Evolutionary conservation across 2,113 vertebrate genomes (phyloP).

Genomic region (Pseudois nayaur): DNA sequence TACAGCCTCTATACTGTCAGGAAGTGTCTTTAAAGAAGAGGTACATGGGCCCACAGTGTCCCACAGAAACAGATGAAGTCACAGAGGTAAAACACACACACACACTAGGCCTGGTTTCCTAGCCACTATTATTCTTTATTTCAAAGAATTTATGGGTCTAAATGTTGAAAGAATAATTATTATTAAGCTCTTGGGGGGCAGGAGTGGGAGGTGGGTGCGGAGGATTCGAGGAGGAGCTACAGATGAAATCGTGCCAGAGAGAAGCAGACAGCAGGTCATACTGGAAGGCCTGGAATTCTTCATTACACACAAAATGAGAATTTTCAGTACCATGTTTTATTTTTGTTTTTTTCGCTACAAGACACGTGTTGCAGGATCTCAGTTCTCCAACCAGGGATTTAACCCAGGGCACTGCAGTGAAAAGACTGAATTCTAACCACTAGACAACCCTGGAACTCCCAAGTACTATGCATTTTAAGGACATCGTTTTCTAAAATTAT

Average conservation of each 20-base stretch:
- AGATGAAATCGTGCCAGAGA: neutral
- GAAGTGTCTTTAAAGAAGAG: neutral
- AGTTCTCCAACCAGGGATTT: neutral
- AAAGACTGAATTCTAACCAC: neutral
- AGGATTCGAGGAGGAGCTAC: neutral
- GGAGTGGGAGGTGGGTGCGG: neutral
- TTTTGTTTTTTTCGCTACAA: neutral
- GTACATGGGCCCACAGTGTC: neutral
- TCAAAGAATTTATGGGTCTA: constrained; percentile 57
- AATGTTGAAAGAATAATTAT: constrained; percentile 42
- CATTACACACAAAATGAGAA: constrained; percentile 41
- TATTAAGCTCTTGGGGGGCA: neutral
- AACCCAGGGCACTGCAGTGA: neutral
- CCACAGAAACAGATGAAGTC: neutral
- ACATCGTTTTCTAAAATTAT: neutral
- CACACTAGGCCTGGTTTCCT: neutral
- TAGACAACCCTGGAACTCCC: neutral
- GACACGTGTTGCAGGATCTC: neutral
- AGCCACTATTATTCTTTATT: constrained; percentile 58
- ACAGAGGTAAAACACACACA: neutral
- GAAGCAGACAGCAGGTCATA: constrained; percentile 47
- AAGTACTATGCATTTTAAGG: constrained; percentile 46
- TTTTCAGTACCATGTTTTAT: neutral
- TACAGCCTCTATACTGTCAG: neutral
- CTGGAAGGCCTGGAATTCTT: neutral